Evolutionary conservation across 2,797 vertebrate species (phyloP).

Genomic region (Otus scops): DNA sequence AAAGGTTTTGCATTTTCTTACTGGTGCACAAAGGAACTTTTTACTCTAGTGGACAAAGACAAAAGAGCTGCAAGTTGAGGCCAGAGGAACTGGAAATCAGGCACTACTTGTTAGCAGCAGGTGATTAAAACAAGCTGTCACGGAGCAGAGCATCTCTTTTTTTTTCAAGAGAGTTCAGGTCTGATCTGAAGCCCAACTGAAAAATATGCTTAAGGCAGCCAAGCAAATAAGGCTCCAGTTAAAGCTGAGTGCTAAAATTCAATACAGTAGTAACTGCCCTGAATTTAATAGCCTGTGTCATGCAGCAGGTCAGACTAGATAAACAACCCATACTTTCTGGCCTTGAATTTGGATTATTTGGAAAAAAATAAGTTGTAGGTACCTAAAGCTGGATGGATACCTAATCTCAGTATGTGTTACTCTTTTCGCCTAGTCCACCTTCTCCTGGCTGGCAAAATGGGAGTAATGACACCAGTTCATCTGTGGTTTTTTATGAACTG

Average conservation of each 20-base stretch:
- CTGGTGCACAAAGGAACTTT: background rate
- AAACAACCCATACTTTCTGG: background rate
- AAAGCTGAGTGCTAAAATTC: background rate
- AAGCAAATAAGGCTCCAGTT: background rate
- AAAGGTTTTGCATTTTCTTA: background rate
- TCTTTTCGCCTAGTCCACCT: background rate
- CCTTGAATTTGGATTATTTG: background rate
- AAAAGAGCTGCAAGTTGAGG: background rate
- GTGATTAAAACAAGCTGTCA: background rate
- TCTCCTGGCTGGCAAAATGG: background rate
- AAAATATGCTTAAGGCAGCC: background rate
- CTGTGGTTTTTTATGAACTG: background rate
- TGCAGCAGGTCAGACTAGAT: background rate
- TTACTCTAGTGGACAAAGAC: background rate
- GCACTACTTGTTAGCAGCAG: background rate
- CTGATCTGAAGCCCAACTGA: background rate
- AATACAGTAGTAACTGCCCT: background rate
- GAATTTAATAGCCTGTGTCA: background rate
- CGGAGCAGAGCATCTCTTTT: background rate
- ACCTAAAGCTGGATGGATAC: background rate
- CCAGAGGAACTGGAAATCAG: background rate
- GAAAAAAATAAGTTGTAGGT: background rate
- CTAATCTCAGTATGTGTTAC: fast-evolving
- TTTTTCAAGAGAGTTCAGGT: background rate
- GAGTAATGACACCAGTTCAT: background rate